A percentile compares a stretch with the other conserved stretches of the same genome.
Conservation (phyloP, 1,140 invertebrate genomes). For the Choristoneura fumiferana region DNA sequence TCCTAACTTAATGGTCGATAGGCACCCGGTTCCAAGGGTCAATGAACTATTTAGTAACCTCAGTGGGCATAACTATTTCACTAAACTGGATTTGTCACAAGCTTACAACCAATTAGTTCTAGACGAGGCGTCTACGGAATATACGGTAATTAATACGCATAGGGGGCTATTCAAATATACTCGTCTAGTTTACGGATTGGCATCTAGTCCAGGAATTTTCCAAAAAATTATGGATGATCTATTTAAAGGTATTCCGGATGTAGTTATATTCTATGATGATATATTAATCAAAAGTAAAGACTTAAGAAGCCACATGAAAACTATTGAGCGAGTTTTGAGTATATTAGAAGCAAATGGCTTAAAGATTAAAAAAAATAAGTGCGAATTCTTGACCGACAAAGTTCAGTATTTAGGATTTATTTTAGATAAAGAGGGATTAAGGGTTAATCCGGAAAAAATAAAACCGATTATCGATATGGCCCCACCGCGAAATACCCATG, state of each 20-base stretch:
- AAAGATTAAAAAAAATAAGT: slow-evolving; percentile 11
- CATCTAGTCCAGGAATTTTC: too few species aligned
- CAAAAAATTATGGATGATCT: slow-evolving; percentile 3
- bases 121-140: background rate
- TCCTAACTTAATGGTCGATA: background rate
- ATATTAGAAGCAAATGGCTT: background rate
- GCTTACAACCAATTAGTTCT: slow-evolving; percentile 3
- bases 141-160: slow-evolving; percentile 8
- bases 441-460: slow-evolving; percentile 5
- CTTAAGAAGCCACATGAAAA: background rate
- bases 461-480: background rate
- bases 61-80: background rate
- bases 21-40: background rate
- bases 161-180: too few species aligned
- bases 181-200: too few species aligned
- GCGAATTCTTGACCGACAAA: background rate
- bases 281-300: slow-evolving; percentile 7
- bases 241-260: background rate
- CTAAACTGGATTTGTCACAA: too few species aligned
- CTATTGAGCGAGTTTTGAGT: background rate
- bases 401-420: slow-evolving; percentile 16
- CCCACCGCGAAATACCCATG: background rate
- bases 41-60: background rate
- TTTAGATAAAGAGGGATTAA: background rate
- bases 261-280: slow-evolving; percentile 18